A percentile compares a stretch with the other conserved stretches of the same genome.
These are phyloP conservation scores for Papilio xuthus DNA, from an alignment of 1,140 invertebrate genomes.

Conservation along the genomic window DNA sequence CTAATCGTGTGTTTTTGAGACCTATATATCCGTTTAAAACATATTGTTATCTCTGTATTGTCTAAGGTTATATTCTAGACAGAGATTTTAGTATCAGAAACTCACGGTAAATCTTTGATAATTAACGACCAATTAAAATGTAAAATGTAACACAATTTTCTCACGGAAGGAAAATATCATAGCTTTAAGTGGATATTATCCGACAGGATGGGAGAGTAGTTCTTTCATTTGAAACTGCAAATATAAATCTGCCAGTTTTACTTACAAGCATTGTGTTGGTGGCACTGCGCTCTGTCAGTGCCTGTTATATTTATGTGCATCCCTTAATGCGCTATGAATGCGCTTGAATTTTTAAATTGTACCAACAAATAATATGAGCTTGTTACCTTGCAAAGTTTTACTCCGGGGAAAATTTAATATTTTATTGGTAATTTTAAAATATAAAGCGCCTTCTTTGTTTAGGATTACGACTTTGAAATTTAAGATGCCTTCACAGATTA, in stretches of 20 bases:
- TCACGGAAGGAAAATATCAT: conserved; percentile 16
- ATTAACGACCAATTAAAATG: neutral
- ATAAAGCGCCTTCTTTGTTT: neutral
- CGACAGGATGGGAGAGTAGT: neutral
- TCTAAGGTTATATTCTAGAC: too few relatives aligned
- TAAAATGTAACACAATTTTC: neutral
- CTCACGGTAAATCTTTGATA: too few relatives aligned
- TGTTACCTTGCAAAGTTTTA: neutral
- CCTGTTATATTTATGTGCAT: conserved; percentile 15
- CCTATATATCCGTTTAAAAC: too few relatives aligned
- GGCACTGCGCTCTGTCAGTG: conserved; percentile 21
- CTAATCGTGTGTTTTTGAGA: too few relatives aligned
- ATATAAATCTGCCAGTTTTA: conserved; percentile 36
- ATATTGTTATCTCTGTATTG: too few relatives aligned
- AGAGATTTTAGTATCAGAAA: too few relatives aligned
- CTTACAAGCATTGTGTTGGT: conserved; percentile 30
- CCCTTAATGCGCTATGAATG: conserved; percentile 24
- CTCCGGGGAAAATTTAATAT: neutral
- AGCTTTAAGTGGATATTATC: conserved; percentile 28
- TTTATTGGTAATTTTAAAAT: neutral
- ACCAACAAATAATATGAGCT: neutral
- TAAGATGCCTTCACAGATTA: neutral
- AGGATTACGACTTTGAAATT: too few relatives aligned
- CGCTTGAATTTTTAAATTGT: conserved; percentile 33
- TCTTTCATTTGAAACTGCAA: conserved; percentile 30